Evolutionary conservation across 1,140 invertebrate genomes (phyloP).

Genomic region (Drosophila saltans): DNA sequence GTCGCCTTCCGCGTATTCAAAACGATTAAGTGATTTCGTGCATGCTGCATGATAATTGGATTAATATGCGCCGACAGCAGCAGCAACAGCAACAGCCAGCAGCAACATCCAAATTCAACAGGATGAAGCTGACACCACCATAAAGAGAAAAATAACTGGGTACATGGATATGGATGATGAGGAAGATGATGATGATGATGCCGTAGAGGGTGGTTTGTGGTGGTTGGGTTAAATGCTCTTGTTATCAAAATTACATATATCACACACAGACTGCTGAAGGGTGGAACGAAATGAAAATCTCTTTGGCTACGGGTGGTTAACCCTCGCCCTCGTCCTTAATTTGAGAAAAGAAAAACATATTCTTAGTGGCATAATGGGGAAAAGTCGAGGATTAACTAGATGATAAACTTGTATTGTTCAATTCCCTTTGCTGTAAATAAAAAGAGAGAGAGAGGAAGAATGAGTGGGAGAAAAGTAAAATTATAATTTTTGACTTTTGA

Average conservation of each 20-base stretch:
- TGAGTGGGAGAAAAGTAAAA: not conserved
- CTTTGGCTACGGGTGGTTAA: constrained; percentile 71
- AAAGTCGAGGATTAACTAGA: constrained; percentile 63
- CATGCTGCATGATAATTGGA: constrained; percentile 81
- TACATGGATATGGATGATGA: not conserved
- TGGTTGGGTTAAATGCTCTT: constrained; percentile 58
- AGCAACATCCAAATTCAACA: constrained; percentile 17
- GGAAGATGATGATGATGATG: constrained; percentile 7
- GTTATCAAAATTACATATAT: constrained; percentile 70
- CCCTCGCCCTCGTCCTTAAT: constrained; percentile 49
- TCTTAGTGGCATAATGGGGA: constrained; percentile 61
- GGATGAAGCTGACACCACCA: constrained; percentile 56
- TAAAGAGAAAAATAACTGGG: not conserved
- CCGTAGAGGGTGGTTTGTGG: constrained; percentile 48
- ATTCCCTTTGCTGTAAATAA: constrained; percentile 30
- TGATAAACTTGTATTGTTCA: constrained; percentile 67
- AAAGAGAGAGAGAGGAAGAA: not conserved
- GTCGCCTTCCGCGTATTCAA: constrained; percentile 54
- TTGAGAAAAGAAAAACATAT: constrained; percentile 58
- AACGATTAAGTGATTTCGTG: constrained; percentile 79
- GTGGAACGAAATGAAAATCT: constrained; percentile 55
- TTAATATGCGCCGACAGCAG: constrained; percentile 80
- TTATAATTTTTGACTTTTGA: constrained; percentile 24
- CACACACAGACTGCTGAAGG: constrained; percentile 50
- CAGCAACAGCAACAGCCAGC: constrained; percentile 45